Conservation (phyloP, 2,888 invertebrate species). For the Branchellion lobata region DNA sequence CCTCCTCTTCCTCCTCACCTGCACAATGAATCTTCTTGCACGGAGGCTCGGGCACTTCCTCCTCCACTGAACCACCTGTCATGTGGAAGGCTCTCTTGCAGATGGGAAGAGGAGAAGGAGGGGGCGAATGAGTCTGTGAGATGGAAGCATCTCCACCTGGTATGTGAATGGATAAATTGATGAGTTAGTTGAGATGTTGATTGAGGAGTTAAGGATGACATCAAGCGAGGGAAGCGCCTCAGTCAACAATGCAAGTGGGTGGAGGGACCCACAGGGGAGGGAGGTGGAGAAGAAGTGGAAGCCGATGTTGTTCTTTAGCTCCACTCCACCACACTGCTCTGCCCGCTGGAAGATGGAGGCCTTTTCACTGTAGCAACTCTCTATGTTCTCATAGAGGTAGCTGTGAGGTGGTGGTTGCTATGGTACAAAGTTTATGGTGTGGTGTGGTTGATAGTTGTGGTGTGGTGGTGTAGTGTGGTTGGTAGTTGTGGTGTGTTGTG, state of each 20-base stretch:
- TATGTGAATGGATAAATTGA: neutral
- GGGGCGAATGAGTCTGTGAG: neutral
- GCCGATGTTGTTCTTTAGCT: neutral
- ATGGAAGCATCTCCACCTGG: slow-evolving; percentile 15
- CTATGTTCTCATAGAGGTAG: slow-evolving; percentile 1
- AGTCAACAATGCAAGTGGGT: too few relatives aligned
- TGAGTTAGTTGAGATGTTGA: neutral
- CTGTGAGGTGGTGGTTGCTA: neutral
- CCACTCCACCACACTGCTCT: neutral
- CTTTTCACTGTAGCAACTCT: neutral
- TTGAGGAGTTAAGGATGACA: too few relatives aligned
- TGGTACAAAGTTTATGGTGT: too few relatives aligned
- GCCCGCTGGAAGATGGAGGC: neutral
- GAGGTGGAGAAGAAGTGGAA: neutral
- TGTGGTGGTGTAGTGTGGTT: too few relatives aligned
- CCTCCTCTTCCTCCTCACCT: neutral
- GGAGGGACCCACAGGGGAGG: neutral
- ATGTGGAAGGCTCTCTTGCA: too few relatives aligned
- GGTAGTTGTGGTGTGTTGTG: too few relatives aligned
- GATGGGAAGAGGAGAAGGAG: too few relatives aligned
- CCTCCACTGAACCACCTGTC: too few relatives aligned
- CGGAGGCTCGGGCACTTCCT: neutral
- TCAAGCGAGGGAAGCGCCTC: too few relatives aligned
- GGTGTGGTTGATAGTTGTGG: neutral
- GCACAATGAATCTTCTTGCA: neutral